These are phyloP conservation scores for Ancistrus triradiatus DNA, from an alignment of 2,113 vertebrate genomes.

Conservation along the genomic window DNA sequence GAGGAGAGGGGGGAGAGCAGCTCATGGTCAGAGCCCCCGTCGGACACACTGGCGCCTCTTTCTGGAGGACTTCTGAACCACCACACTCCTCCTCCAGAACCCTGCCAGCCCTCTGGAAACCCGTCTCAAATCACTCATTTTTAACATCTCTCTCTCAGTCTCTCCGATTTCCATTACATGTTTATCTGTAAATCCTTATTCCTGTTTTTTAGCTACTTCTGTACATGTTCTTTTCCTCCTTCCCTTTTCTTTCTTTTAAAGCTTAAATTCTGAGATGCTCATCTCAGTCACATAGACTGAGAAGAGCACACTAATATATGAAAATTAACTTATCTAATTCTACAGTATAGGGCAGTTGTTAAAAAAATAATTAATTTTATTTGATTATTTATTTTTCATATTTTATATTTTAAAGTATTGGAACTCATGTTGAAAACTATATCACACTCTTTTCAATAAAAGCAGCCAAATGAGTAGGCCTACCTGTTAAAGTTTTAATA, in stretches of 20 bases:
- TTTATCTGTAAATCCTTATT: constrained; percentile 23
- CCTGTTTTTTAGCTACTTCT: background rate
- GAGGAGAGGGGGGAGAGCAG: constrained; percentile 50
- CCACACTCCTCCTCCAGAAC: constrained; percentile 77
- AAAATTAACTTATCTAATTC: no score
- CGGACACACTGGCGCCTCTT: constrained; percentile 81
- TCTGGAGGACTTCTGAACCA: constrained; percentile 85
- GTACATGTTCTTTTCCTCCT: background rate
- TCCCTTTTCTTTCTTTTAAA: background rate
- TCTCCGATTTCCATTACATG: constrained; percentile 29
- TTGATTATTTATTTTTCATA: no score
- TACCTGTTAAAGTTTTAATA: no score
- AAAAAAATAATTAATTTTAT: no score
- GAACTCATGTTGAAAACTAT: no score
- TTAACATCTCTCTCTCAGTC: constrained; percentile 51
- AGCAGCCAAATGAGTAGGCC: no score
- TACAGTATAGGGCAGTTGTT: no score
- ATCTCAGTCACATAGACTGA: no score
- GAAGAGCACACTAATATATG: no score
- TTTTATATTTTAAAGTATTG: no score
- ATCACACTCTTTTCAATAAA: no score
- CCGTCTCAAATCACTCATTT: constrained; percentile 64
- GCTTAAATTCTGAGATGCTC: no score
- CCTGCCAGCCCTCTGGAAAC: constrained; percentile 71
- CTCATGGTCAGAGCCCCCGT: constrained; percentile 77